phyloP scores from a whole-genome alignment of 1,140 invertebrate species.

The Bombus confusus region DNA sequence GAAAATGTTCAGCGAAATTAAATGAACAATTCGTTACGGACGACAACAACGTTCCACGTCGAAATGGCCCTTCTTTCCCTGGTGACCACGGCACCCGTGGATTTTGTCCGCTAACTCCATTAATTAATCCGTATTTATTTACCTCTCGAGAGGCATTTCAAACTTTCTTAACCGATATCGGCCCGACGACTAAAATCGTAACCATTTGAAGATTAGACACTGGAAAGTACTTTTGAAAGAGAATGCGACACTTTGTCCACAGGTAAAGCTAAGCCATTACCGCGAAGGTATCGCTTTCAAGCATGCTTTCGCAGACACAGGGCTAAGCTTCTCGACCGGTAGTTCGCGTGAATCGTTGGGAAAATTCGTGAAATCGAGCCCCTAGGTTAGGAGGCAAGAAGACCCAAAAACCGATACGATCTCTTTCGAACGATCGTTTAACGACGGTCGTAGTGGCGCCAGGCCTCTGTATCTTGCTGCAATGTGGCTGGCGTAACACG shows the following conservation, averaged over 20 bases:
- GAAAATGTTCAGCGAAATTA: conserved; percentile 77
- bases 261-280: neutral
- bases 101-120: conserved; percentile 56
- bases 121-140: conserved; percentile 70
- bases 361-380: conserved; percentile 73
- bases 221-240: neutral
- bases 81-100: conserved; percentile 43
- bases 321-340: neutral
- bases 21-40: conserved; percentile 76
- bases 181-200: neutral
- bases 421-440: conserved; percentile 77
- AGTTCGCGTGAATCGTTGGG: conserved; percentile 40
- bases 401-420: conserved; percentile 67
- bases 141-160: conserved; percentile 51
- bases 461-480: conserved; percentile 38
- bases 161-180: conserved; percentile 62
- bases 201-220: neutral
- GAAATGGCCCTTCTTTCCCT: conserved; percentile 63
- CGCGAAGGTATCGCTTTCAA: conserved; percentile 32
- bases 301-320: conserved; percentile 4
- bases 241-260: neutral
- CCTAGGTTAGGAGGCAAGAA: neutral
- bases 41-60: conserved; percentile 69
- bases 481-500: conserved; percentile 31
- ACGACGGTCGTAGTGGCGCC: conserved; percentile 78